A percentile compares a stretch with the other conserved stretches of the same genome.
Evolutionary conservation across 2,888 invertebrate genomes (phyloP).

Genomic region (Drosophila algonquin): DNA sequence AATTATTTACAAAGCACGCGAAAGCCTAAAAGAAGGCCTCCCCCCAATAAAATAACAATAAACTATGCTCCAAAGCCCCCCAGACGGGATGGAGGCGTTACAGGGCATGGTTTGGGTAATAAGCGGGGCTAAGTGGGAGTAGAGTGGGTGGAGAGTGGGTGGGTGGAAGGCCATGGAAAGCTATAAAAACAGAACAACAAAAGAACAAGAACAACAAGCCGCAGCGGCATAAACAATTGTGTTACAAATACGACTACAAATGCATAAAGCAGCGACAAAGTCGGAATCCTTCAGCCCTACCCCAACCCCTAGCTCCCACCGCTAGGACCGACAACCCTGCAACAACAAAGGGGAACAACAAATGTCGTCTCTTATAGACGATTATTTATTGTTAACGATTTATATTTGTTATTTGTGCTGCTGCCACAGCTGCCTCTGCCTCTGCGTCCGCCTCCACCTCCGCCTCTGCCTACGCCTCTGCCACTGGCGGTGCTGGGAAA

Average conservation of each 20-base stretch:
- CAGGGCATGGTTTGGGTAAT: not conserved
- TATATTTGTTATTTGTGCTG: constrained; percentile 62
- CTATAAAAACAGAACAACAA: constrained; percentile 70
- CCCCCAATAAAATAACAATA: constrained; percentile 78
- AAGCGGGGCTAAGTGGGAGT: not conserved
- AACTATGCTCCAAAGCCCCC: constrained; percentile 62
- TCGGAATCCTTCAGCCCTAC: constrained; percentile 11
- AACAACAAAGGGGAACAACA: constrained; percentile 48
- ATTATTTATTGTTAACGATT: constrained; percentile 80
- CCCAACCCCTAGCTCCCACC: not conserved
- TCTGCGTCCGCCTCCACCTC: too few relatives aligned
- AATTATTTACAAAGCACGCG: constrained; percentile 78
- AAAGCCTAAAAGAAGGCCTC: constrained; percentile 74
- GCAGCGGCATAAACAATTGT: constrained; percentile 74
- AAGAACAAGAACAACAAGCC: constrained; percentile 52
- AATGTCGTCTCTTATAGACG: constrained; percentile 62
- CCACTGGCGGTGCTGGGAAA: constrained; percentile 32
- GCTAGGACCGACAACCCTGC: constrained; percentile 7
- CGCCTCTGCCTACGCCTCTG: constrained; percentile 14
- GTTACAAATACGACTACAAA: constrained; percentile 78
- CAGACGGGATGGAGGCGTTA: constrained; percentile 3
- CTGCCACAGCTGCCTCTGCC: constrained; percentile 7
- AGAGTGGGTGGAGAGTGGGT: constrained; percentile 19
- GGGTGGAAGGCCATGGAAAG: constrained; percentile 39
- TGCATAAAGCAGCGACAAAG: constrained; percentile 66